Conservation (phyloP, 2,888 invertebrate genomes). For the Patella ulyssiponensis region DNA sequence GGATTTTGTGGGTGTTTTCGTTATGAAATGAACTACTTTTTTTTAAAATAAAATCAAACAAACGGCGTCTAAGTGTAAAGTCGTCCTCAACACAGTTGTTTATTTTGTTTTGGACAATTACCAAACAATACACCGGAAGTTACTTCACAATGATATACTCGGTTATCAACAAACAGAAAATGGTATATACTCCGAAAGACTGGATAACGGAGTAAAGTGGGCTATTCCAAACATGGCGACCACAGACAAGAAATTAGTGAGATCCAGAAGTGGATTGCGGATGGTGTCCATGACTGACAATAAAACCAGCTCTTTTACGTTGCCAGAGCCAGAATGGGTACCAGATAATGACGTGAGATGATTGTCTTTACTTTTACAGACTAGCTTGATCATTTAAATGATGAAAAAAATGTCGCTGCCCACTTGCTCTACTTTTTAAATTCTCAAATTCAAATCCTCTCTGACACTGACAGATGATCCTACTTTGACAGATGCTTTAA, state of each 20-base stretch:
- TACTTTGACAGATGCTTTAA: too few species aligned
- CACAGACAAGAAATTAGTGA: constrained; percentile 67
- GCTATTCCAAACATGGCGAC: constrained; percentile 53
- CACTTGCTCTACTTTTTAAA: too few species aligned
- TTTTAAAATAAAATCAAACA: too few species aligned
- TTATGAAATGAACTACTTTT: too few species aligned
- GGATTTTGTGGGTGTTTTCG: too few species aligned
- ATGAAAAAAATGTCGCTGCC: too few species aligned
- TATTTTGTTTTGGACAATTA: neutral
- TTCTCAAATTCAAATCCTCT: too few species aligned
- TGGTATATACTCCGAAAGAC: neutral
- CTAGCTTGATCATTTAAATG: too few species aligned
- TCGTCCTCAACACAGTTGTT: too few species aligned
- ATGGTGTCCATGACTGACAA: constrained; percentile 71
- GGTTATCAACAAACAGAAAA: neutral
- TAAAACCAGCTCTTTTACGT: constrained; percentile 72
- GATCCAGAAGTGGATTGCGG: constrained; percentile 74
- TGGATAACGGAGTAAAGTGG: neutral
- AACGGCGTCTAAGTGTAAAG: too few species aligned
- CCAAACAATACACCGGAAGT: constrained; percentile 2
- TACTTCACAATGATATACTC: neutral
- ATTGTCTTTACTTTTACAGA: neutral
- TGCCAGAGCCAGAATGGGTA: constrained; percentile 74
- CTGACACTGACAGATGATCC: too few species aligned
- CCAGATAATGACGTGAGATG: constrained; percentile 72